Percentiles rank a stretch among this genome's conserved stretches.
Evolutionary conservation across 2,888 invertebrate genomes (phyloP).

Genomic region (Lordiphosa fenestrarum): DNA sequence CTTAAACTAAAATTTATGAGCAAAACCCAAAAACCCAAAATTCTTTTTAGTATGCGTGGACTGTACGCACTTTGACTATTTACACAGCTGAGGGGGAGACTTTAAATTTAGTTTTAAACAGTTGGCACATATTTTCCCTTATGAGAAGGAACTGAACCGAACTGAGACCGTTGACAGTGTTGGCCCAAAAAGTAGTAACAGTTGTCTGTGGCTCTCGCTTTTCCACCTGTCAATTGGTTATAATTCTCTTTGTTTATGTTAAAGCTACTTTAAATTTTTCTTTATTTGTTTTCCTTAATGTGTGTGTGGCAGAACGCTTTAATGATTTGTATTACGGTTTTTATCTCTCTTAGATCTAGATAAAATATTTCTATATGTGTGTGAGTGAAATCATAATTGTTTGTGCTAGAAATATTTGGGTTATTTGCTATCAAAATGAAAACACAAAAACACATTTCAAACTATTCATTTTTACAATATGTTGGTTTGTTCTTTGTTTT

Average conservation of each 20-base stretch:
- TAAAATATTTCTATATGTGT: constrained; percentile 32
- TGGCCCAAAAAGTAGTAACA: constrained; percentile 27
- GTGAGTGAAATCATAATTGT: constrained; percentile 40
- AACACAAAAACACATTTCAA: constrained; percentile 24
- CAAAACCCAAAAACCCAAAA: constrained; percentile 22
- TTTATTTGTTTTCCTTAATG: not conserved
- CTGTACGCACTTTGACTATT: constrained; percentile 60
- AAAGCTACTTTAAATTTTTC: constrained; percentile 31
- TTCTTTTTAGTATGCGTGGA: constrained; percentile 39
- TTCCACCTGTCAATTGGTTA: no score
- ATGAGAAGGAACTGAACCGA: constrained; percentile 63
- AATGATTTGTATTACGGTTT: constrained; percentile 18
- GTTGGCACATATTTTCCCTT: constrained; percentile 66
- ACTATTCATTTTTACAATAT: constrained; percentile 13
- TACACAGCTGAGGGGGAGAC: constrained; percentile 63
- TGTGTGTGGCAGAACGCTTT: constrained; percentile 21
- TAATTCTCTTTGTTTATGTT: constrained; percentile 9
- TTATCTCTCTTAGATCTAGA: constrained; percentile 20
- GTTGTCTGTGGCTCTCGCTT: constrained; percentile 5
- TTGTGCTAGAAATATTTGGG: constrained; percentile 29
- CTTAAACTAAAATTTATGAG: constrained; percentile 41
- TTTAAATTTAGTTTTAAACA: constrained; percentile 52
- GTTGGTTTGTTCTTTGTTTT: constrained; percentile 10
- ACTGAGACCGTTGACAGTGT: constrained; percentile 27
- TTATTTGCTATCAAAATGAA: constrained; percentile 42